Conservation (phyloP, 2,113 vertebrate genomes). For the Rhynchomys soricoides region DNA sequence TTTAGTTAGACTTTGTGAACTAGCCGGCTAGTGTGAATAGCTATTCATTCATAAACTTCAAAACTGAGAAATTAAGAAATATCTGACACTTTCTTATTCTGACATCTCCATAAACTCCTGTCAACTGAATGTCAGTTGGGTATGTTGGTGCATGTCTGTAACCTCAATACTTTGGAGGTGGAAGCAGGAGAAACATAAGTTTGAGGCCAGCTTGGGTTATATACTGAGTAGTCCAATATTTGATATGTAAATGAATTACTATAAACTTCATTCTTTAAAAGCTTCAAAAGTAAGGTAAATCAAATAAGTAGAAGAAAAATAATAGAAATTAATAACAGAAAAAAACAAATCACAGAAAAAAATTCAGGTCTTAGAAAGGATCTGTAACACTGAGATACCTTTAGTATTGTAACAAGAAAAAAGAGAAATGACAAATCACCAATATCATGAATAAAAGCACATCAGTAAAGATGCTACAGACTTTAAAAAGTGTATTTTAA, state of each 20-base stretch:
- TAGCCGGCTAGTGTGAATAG: background rate
- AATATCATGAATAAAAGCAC: background rate
- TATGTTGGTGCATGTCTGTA: background rate
- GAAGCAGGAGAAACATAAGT: background rate
- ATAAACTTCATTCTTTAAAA: background rate
- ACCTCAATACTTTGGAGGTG: background rate
- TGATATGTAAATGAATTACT: background rate
- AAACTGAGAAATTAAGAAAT: background rate
- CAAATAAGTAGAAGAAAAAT: background rate
- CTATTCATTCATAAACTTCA: background rate
- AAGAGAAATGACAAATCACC: background rate
- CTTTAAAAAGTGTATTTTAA: background rate
- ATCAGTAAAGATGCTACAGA: background rate
- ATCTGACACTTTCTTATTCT: background rate
- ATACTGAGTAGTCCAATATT: background rate
- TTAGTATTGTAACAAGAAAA: background rate
- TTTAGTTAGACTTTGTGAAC: too few relatives aligned
- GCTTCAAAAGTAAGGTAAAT: background rate
- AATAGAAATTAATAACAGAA: background rate
- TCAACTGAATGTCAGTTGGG: background rate
- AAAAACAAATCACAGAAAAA: background rate
- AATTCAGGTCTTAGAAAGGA: background rate
- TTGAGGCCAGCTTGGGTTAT: background rate
- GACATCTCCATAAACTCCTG: background rate
- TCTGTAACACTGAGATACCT: background rate